phyloP scores from a whole-genome alignment of 2,113 vertebrate genomes.

The Scartelaos histophorus region DNA sequence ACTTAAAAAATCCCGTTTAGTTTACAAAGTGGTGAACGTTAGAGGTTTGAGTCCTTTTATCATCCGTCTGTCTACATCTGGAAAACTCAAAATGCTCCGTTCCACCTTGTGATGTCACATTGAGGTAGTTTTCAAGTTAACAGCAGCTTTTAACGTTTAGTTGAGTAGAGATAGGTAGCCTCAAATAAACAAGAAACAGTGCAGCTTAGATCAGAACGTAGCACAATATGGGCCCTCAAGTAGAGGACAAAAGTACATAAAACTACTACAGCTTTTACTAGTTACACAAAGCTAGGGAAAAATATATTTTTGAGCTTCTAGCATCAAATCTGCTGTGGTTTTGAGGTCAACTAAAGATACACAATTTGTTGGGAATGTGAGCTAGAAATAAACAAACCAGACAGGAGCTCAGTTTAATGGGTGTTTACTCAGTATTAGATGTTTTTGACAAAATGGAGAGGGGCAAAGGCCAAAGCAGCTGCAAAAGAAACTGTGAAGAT shows the following conservation, averaged over 20 bases:
- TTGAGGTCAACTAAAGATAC: conserved; percentile 27
- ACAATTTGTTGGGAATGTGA: conserved; percentile 4
- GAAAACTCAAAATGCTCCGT: too few relatives aligned
- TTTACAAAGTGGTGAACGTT: too few relatives aligned
- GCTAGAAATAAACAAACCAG: neutral
- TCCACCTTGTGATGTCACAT: too few relatives aligned
- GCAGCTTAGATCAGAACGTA: too few relatives aligned
- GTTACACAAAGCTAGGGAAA: neutral
- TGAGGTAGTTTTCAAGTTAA: too few relatives aligned
- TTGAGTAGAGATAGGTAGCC: too few relatives aligned
- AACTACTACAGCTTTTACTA: neutral
- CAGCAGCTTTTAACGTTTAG: too few relatives aligned
- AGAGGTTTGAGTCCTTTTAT: too few relatives aligned
- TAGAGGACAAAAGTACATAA: neutral
- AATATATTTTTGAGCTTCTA: conserved; percentile 12
- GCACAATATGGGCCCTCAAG: too few relatives aligned
- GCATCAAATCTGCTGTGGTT: conserved; percentile 25
- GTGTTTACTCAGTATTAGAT: neutral
- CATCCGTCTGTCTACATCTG: too few relatives aligned
- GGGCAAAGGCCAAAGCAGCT: neutral
- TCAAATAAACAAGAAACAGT: too few relatives aligned
- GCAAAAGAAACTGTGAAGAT: conserved; percentile 7
- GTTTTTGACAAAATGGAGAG: neutral
- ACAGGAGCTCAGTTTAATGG: neutral
- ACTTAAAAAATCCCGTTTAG: too few relatives aligned